Evolutionary conservation across 2,797 vertebrate species (phyloP), one percentile per base, ranked within the genome.

Genomic region (Numenius phaeopus): DNA sequence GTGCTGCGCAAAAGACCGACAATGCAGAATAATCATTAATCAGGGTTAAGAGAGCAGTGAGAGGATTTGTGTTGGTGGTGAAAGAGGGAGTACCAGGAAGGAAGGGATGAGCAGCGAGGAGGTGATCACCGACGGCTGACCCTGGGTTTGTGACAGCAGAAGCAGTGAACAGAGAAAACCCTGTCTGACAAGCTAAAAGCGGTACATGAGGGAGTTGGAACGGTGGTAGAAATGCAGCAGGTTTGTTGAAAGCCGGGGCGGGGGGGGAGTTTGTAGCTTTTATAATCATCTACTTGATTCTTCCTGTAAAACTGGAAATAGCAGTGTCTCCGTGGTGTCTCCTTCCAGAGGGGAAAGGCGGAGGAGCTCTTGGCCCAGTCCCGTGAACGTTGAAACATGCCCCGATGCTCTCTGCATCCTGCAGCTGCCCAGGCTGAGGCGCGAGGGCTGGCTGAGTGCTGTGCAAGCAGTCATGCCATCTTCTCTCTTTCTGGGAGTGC

Each of bases 311-410:
- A 52, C 39, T 9, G 23, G 44, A 54, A 83, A 29, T 5, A 37
- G 61, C 39, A 42, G 4, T 8, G 8, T 37, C 62, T 47, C 23
- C 3, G 0, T 13, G 30, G 39, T 26, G 8, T n/a, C n/a, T 54
- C 40, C 23, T 58, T 55, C 42, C 44, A 79, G 44, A 44, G 46
- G 47, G 30, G 20, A 40, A 52, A 52, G 23, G 49, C 70, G 21
- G 22, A 21, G 26, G 10, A 58, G 21, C 69, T 5, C 55, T 57
- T 11, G 29, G 37, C 58, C 12, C n/a, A 9, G 27, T 15, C 5
- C 0, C 10, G 18, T 2, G 13, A 37, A 39, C 30, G 4, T 27
- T 9, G 39, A 50, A 20, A 20, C 34, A 2, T 18, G 46, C 4
- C 22, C 16, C 2, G 1, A 12, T 21, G 39, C 2, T 6, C 19